Percentiles rank a stretch among this genome's conserved stretches.
Evolutionary conservation across 2,888 invertebrate genomes (phyloP).

Genomic region (Hecatera dysodea): DNA sequence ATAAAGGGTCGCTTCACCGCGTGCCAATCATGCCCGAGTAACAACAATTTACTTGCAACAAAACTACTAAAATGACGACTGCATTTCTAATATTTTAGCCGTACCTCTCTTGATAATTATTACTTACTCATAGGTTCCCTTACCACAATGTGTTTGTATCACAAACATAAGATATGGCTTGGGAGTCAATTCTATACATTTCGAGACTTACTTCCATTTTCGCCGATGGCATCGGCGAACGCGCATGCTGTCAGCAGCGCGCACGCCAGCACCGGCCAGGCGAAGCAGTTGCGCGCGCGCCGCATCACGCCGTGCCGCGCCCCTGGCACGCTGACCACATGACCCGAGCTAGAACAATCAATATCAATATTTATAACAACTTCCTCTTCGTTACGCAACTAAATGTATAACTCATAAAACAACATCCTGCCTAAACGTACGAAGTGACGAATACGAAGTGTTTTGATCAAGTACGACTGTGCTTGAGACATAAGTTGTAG

Average conservation of each 20-base stretch:
- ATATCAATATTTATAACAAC: slow-evolving; percentile 42
- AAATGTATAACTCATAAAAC: slow-evolving; percentile 21
- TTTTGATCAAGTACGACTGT: background rate
- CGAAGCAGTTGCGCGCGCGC: slow-evolving; percentile 77
- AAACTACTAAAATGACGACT: slow-evolving; percentile 23
- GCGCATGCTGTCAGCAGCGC: slow-evolving; percentile 82
- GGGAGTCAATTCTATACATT: background rate
- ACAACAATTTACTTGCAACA: slow-evolving; percentile 22
- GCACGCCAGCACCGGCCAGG: slow-evolving; percentile 81
- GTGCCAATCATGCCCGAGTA: slow-evolving; percentile 31
- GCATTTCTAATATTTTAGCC: slow-evolving; percentile 2
- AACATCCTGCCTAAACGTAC: slow-evolving; percentile 10
- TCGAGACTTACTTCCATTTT: slow-evolving; percentile 78
- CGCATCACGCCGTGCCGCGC: slow-evolving; percentile 83
- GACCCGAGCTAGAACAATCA: slow-evolving; percentile 82
- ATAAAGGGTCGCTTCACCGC: slow-evolving; percentile 15
- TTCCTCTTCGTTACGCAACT: slow-evolving; percentile 27
- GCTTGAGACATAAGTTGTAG: background rate
- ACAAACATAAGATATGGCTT: background rate
- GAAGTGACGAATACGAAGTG: slow-evolving; percentile 14
- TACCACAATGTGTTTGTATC: background rate
- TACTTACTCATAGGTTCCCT: slow-evolving; percentile 10
- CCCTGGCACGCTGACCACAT: slow-evolving; percentile 79
- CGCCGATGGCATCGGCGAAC: slow-evolving; percentile 74
- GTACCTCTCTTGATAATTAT: slow-evolving; percentile 11